Conservation (phyloP, 2,113 vertebrate genomes). For the Synodontis membranacea region DNA sequence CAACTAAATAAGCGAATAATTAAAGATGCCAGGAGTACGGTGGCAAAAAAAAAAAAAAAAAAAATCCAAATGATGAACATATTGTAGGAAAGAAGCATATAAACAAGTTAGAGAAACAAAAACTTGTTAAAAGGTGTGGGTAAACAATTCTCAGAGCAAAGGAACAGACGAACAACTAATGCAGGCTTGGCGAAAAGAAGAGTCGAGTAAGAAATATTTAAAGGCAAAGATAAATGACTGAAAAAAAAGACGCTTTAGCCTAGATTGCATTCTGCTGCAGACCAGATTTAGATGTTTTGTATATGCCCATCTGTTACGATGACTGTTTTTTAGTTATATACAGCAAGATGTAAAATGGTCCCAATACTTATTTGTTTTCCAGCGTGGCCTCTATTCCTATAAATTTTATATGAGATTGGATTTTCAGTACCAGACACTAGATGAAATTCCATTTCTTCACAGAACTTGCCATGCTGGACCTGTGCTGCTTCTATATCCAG, state of each 20-base stretch:
- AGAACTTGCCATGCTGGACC: background rate
- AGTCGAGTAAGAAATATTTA: background rate
- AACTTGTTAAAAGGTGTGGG: background rate
- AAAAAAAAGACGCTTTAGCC: background rate
- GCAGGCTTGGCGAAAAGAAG: background rate
- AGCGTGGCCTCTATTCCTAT: background rate
- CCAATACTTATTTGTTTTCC: constrained; percentile 15
- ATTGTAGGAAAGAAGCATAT: constrained; percentile 5
- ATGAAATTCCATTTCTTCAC: background rate
- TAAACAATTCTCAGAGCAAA: constrained; percentile 5
- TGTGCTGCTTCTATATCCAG: background rate
- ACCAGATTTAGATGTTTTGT: background rate
- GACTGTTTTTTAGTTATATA: background rate
- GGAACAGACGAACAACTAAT: background rate
- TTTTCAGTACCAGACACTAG: background rate
- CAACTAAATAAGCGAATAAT: constrained; percentile 61
- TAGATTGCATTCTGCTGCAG: constrained; percentile 15
- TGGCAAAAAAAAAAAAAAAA: constrained; percentile 34
- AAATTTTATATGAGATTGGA: constrained; percentile 3
- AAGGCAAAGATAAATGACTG: constrained; percentile 26
- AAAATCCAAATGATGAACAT: constrained; percentile 13
- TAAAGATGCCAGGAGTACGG: constrained; percentile 47
- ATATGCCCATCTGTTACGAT: constrained; percentile 17
- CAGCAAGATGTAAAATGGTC: constrained; percentile 1
- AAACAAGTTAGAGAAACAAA: constrained; percentile 24